These are phyloP conservation scores for Eilema griseolum DNA, from an alignment of 2,888 invertebrate species.

Conservation along the genomic window DNA sequence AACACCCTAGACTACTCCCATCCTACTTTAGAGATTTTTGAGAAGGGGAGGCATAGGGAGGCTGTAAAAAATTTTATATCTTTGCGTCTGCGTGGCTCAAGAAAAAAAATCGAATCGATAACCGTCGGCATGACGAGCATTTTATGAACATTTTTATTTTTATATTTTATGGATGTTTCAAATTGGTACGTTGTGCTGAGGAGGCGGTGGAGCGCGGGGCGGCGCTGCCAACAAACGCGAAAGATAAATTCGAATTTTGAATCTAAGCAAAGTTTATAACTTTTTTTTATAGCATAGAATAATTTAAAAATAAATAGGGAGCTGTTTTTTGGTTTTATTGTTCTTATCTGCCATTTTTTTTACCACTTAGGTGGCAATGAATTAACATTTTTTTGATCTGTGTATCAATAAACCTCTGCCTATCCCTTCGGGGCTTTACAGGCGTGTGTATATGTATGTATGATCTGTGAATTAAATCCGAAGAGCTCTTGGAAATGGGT, in stretches of 20 bases:
- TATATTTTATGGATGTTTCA: slow-evolving; percentile 34
- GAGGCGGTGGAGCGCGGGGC: slow-evolving; percentile 8
- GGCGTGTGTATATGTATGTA: too few species aligned
- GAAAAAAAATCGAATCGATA: slow-evolving; percentile 57
- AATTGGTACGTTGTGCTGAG: slow-evolving; percentile 24
- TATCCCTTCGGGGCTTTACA: too few species aligned
- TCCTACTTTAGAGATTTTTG: slow-evolving; percentile 62
- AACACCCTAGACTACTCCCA: slow-evolving; percentile 39
- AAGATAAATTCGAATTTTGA: slow-evolving; percentile 10
- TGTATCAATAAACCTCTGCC: too few species aligned
- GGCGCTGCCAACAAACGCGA: background rate
- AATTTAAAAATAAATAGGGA: too few species aligned
- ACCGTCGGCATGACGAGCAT: slow-evolving; percentile 43
- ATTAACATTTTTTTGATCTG: too few species aligned
- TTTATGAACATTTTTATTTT: slow-evolving; percentile 49
- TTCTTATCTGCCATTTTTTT: too few species aligned
- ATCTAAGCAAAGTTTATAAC: background rate
- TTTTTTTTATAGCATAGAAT: background rate
- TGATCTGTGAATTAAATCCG: background rate
- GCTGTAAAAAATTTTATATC: slow-evolving; percentile 77
- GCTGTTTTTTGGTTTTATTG: too few species aligned
- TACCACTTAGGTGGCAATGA: too few species aligned
- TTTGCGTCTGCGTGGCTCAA: slow-evolving; percentile 68
- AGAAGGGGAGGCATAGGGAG: slow-evolving; percentile 51
- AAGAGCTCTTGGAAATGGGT: too few species aligned